These are phyloP conservation scores for Chloropsis cyanopogon DNA, from an alignment of 2,113 vertebrate species.

Conservation along the genomic window DNA sequence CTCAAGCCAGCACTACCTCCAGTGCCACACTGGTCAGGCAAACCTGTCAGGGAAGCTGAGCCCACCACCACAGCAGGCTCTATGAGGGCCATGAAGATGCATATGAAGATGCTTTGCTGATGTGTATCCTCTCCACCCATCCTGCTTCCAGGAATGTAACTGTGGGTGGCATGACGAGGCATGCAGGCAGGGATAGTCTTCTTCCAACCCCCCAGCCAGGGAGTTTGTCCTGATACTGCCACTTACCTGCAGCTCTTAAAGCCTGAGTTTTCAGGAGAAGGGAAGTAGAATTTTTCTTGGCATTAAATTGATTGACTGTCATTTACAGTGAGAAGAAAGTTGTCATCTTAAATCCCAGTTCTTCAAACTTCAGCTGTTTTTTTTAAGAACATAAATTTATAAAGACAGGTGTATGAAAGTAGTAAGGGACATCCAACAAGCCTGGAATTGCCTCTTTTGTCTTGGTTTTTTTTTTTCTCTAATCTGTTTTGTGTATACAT, in stretches of 20 bases:
- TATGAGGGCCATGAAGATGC: neutral
- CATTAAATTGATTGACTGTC: neutral
- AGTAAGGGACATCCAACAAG: neutral
- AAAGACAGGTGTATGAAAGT: neutral
- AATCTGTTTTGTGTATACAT: neutral
- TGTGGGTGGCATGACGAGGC: fast-evolving
- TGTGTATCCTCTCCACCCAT: neutral
- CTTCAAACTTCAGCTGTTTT: neutral
- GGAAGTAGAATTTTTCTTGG: neutral
- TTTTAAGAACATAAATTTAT: neutral
- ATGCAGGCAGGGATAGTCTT: neutral
- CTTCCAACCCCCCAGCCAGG: neutral
- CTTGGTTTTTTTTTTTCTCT: neutral
- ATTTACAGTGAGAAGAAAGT: neutral
- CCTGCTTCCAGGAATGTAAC: neutral
- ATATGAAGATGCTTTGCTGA: neutral
- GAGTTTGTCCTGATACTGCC: neutral
- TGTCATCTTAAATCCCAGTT: neutral
- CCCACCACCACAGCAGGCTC: fast-evolving
- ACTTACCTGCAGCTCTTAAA: neutral
- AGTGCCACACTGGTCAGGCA: neutral
- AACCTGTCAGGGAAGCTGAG: neutral
- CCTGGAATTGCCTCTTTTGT: neutral
- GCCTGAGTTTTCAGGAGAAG: neutral
- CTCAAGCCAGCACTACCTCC: neutral